A percentile compares a stretch with the other conserved stretches of the same genome.
phyloP scores from a whole-genome alignment of 2,888 invertebrate species.

The Malthinus flaveolus region DNA sequence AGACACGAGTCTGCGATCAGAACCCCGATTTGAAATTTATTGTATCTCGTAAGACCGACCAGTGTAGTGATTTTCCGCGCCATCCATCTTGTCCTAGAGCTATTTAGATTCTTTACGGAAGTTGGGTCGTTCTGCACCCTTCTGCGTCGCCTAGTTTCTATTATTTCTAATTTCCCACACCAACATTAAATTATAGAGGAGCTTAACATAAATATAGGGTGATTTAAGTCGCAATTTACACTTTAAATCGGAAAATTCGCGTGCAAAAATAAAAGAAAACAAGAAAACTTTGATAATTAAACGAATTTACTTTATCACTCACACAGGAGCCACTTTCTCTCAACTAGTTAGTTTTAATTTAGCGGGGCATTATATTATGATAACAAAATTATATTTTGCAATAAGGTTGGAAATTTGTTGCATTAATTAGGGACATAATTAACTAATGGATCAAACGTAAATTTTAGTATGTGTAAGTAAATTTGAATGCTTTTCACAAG shows the following conservation, averaged over 20 bases:
- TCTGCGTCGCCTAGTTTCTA: constrained; percentile 36
- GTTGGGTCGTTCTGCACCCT: constrained; percentile 24
- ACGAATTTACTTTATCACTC: constrained; percentile 17
- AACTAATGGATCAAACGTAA: no score
- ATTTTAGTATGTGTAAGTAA: no score
- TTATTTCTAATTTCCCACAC: constrained; percentile 41
- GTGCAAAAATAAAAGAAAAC: constrained; percentile 4
- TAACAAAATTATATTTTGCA: no score
- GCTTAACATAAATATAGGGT: constrained; percentile 36
- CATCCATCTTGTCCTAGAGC: constrained; percentile 44
- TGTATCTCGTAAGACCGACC: constrained; percentile 45
- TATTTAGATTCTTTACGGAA: constrained; percentile 42
- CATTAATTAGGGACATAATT: no score
- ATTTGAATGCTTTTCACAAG: no score
- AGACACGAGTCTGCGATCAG: constrained; percentile 31
- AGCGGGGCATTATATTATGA: no score
- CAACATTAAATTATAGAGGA: constrained; percentile 38
- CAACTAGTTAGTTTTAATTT: no score
- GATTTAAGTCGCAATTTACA: constrained; percentile 33
- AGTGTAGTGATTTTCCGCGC: constrained; percentile 50
- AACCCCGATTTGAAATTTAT: constrained; percentile 44
- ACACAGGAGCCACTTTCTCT: no score
- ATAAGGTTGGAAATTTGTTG: no score
- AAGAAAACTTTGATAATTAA: constrained; percentile 16
- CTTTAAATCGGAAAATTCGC: constrained; percentile 16